Percentiles rank a stretch among this genome's conserved stretches.
phyloP scores from a whole-genome alignment of 2,797 vertebrate genomes.

The Coluber constrictor region DNA sequence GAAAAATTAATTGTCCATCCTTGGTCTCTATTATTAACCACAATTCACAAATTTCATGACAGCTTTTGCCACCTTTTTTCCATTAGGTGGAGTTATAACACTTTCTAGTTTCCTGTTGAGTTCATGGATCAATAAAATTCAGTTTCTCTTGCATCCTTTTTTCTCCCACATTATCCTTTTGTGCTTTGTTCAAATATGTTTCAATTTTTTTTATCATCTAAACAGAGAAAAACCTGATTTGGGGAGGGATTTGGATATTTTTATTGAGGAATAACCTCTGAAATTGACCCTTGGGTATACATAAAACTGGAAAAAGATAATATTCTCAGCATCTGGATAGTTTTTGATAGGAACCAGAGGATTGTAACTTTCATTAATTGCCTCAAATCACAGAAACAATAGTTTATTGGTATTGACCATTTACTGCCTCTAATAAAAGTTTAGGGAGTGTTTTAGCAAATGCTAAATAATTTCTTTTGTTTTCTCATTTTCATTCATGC shows the following conservation, averaged over 20 bases:
- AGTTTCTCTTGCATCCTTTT: neutral
- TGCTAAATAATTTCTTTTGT: neutral
- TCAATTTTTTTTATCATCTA: neutral
- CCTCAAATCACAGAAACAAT: neutral
- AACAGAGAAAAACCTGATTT: neutral
- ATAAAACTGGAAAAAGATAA: neutral
- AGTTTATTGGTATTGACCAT: neutral
- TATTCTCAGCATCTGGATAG: neutral
- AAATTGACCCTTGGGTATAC: neutral
- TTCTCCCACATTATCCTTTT: neutral
- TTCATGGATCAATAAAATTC: neutral
- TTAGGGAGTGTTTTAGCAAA: neutral
- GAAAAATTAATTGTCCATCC: neutral
- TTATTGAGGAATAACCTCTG: neutral
- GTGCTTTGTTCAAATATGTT: neutral
- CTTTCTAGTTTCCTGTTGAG: constrained; percentile 4
- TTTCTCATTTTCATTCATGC: neutral
- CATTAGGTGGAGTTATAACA: constrained; percentile 37
- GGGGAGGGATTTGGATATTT: neutral
- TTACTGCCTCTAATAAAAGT: neutral
- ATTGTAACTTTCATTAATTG: neutral
- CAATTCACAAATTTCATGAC: neutral
- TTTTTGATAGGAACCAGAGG: neutral
- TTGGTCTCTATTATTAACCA: neutral
- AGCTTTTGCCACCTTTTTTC: constrained; percentile 19